Evolutionary conservation across 1,140 invertebrate species (phyloP).

Genomic region (Lucilia cuprina): DNA sequence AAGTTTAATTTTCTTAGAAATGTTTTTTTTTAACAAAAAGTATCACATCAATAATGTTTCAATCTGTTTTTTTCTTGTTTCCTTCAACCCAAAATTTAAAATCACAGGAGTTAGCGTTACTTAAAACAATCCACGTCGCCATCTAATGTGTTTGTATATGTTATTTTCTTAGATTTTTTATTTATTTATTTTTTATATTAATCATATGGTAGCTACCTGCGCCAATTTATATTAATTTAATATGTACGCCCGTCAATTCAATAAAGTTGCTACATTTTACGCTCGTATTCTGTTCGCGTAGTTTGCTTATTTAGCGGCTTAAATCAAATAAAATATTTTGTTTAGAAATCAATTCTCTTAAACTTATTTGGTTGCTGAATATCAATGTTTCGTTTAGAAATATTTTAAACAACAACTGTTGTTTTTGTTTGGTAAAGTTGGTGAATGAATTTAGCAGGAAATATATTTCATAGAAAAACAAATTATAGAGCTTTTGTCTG

Average conservation of each 20-base stretch:
- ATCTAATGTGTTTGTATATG: neutral
- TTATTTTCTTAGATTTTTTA: neutral
- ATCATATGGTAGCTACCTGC: slow-evolving; percentile 38
- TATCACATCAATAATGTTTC: neutral
- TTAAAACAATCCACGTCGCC: neutral
- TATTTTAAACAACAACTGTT: too few species aligned
- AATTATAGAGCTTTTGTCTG: slow-evolving; percentile 19
- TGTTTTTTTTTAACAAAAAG: neutral
- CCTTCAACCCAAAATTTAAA: neutral
- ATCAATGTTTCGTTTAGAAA: slow-evolving; percentile 18
- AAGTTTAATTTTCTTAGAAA: neutral
- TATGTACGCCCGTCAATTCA: slow-evolving; percentile 41
- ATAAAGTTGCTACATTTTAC: slow-evolving; percentile 43
- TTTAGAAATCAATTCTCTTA: slow-evolving; percentile 28
- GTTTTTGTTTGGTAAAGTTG: neutral
- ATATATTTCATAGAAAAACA: slow-evolving; percentile 38
- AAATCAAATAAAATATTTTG: slow-evolving; percentile 37
- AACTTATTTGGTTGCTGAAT: neutral
- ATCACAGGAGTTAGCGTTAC: neutral
- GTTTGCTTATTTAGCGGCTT: slow-evolving; percentile 30
- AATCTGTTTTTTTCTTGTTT: neutral
- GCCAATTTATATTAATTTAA: slow-evolving; percentile 44
- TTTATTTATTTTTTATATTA: neutral
- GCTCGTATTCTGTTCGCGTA: slow-evolving; percentile 16
- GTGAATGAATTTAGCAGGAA: slow-evolving; percentile 39